phyloP scores from a whole-genome alignment of 2,888 invertebrate species.

The Caenorhabditis drosophilae region DNA sequence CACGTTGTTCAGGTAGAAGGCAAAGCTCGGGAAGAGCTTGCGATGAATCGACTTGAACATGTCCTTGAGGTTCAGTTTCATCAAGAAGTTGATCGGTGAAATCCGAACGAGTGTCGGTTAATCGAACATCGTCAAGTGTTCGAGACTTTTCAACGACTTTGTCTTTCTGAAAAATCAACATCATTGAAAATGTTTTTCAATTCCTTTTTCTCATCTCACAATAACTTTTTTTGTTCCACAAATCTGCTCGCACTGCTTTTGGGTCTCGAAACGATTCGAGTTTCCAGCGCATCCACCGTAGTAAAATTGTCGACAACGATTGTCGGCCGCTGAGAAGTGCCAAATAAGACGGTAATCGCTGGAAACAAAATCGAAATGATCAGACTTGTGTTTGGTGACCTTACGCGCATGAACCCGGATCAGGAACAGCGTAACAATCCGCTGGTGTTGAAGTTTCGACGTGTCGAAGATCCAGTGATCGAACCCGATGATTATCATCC shows the following conservation, averaged over 20 bases:
- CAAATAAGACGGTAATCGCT: slow-evolving; percentile 25
- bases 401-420: slow-evolving; percentile 35
- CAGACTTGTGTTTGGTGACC: background rate
- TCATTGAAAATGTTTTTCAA: no score
- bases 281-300: slow-evolving; percentile 67
- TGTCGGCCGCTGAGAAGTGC: slow-evolving; percentile 18
- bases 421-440: slow-evolving; percentile 31
- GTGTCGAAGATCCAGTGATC: background rate
- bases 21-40: slow-evolving; percentile 59
- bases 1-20: slow-evolving; percentile 59
- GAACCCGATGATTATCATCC: background rate
- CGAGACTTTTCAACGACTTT: slow-evolving; percentile 16
- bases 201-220: no score
- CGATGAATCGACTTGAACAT: slow-evolving; percentile 13
- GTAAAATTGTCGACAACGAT: slow-evolving; percentile 54
- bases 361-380: background rate
- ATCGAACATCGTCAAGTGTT: slow-evolving; percentile 16
- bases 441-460: background rate
- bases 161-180: no score
- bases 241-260: slow-evolving; percentile 52
- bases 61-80: slow-evolving; percentile 3
- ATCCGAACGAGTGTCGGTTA: slow-evolving; percentile 11
- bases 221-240: slow-evolving; percentile 38
- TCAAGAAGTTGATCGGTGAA: slow-evolving; percentile 4
- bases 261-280: slow-evolving; percentile 59